Evolutionary conservation across 2,888 invertebrate species (phyloP).

Genomic region (Heliconius charithonia): DNA sequence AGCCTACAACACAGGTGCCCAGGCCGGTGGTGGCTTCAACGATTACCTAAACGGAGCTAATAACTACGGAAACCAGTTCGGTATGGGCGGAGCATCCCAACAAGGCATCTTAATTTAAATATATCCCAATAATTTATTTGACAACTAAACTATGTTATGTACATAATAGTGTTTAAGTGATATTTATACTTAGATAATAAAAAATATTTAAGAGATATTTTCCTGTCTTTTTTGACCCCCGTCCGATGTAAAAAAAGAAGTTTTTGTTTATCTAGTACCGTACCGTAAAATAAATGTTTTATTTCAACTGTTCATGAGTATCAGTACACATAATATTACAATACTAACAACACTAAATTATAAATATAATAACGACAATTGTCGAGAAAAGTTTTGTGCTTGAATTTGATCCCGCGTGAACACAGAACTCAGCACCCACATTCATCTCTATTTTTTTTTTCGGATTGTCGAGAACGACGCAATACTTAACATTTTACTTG

Average conservation of each 20-base stretch:
- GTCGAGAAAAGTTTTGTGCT: no score
- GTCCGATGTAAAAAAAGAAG: neutral
- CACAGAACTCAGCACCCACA: no score
- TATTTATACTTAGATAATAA: neutral
- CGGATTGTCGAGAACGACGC: no score
- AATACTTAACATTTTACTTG: no score
- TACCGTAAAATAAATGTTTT: neutral
- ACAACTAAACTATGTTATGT: neutral
- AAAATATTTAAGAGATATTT: neutral
- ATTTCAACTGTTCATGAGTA: no score
- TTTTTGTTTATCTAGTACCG: neutral
- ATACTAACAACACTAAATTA: no score
- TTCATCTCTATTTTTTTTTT: no score
- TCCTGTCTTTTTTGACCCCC: neutral
- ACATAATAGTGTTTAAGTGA: neutral
- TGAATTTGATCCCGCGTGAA: no score
- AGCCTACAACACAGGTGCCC: neutral
- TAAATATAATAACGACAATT: no score
- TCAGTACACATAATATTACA: no score
- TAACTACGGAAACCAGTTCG: conserved; percentile 12
- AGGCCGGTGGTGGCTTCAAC: conserved; percentile 7
- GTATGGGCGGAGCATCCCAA: conserved; percentile 9
- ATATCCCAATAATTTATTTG: neutral
- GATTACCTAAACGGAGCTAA: conserved; percentile 1
- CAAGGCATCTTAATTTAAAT: conserved; percentile 3